Evolutionary conservation across 35 echinoderm and acorn worm species (phyloP).

Genomic region (Ophioderma brevispina): DNA sequence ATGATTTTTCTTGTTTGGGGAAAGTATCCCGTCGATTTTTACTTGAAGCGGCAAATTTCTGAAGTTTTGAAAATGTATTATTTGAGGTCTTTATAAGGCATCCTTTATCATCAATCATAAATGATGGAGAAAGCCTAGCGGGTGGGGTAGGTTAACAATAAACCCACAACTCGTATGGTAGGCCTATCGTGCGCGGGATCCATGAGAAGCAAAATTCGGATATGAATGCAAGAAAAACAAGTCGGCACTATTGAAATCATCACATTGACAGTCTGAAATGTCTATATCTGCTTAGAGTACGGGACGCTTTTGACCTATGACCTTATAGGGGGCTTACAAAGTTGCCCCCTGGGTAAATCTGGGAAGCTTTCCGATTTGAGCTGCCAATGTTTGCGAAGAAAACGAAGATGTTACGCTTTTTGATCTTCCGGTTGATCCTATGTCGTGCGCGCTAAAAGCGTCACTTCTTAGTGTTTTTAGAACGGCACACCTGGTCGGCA

Average conservation of each 20-base stretch:
- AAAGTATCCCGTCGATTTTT: background rate
- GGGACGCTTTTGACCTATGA: background rate
- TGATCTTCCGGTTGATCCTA: conserved; percentile 9
- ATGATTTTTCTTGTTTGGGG: background rate
- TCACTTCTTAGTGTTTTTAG: conserved; percentile 10
- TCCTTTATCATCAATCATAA: conserved; percentile 10
- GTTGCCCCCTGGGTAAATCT: background rate
- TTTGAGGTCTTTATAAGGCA: background rate
- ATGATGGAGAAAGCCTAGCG: background rate
- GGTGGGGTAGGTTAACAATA: background rate
- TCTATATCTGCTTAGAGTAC: background rate
- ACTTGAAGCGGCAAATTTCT: background rate
- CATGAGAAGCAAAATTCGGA: background rate
- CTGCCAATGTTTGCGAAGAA: conserved; percentile 1
- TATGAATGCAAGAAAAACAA: background rate
- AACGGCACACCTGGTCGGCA: background rate
- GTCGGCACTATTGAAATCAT: background rate
- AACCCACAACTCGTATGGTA: background rate
- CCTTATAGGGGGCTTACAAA: background rate
- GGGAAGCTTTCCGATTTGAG: background rate
- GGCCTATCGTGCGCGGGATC: background rate
- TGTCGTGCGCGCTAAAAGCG: background rate
- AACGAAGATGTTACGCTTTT: conserved; percentile 4
- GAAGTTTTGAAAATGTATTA: background rate
- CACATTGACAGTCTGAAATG: background rate